phyloP scores from a whole-genome alignment of 1,140 invertebrate species.

The Zaprionus africanus region DNA sequence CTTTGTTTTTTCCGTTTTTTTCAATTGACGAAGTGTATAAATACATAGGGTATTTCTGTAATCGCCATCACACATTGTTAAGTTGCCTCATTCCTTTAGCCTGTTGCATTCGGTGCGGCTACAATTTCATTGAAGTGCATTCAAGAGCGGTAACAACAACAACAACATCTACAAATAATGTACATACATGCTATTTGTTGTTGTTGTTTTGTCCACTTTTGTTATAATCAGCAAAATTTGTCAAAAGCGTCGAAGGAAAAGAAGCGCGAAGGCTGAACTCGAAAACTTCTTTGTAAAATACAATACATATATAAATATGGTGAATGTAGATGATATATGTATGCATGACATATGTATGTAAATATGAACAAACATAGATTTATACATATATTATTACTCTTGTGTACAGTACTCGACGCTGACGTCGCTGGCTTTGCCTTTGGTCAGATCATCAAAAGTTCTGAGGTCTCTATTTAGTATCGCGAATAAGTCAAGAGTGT shows the following conservation, averaged over 20 bases:
- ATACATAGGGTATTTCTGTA: neutral
- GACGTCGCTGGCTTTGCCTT: slow-evolving; percentile 26
- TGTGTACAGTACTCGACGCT: slow-evolving; percentile 49
- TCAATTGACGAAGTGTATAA: neutral
- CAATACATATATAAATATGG: neutral
- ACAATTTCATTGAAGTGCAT: slow-evolving; percentile 35
- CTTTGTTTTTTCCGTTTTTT: too few relatives aligned
- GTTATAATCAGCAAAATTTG: slow-evolving; percentile 34
- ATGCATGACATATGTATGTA: too few relatives aligned
- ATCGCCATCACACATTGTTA: neutral
- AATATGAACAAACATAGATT: neutral
- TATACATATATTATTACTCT: slow-evolving; percentile 68
- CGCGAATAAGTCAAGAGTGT: slow-evolving; percentile 46
- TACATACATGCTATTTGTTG: slow-evolving; percentile 3
- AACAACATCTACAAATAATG: slow-evolving; percentile 21
- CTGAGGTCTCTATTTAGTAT: slow-evolving; percentile 36
- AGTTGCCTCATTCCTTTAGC: slow-evolving; percentile 1
- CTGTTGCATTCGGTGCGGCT: slow-evolving; percentile 27
- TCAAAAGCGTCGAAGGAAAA: slow-evolving; percentile 11
- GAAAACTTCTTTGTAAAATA: neutral
- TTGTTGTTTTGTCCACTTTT: slow-evolving; percentile 33
- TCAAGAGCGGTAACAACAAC: slow-evolving; percentile 6
- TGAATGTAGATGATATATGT: neutral
- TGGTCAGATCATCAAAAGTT: slow-evolving; percentile 1
- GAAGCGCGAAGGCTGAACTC: slow-evolving; percentile 12